Percentiles rank a stretch among this genome's conserved stretches.
phyloP scores from a whole-genome alignment of 2,888 invertebrate species.

The Octonoba sinensis region DNA sequence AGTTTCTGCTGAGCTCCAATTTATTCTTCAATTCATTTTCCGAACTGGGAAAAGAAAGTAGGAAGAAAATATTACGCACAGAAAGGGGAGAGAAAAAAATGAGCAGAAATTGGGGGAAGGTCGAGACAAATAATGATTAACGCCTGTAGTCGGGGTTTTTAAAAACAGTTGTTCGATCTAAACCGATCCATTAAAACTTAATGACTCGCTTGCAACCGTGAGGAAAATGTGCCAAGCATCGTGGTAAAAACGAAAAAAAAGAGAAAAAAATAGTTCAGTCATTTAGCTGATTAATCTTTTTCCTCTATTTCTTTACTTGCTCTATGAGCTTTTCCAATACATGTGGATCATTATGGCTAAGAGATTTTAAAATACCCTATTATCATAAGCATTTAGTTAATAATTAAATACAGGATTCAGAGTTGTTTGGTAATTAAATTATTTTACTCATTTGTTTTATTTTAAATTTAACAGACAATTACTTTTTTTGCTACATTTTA shows the following conservation, averaged over 20 bases:
- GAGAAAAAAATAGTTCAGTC: conserved; percentile 35
- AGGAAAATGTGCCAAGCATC: conserved; percentile 39
- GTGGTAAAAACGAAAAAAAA: conserved; percentile 21
- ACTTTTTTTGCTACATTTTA: no score
- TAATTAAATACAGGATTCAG: no score
- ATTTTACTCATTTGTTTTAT: no score
- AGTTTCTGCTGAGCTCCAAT: conserved; percentile 63
- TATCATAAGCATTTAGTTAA: no score
- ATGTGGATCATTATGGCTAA: no score
- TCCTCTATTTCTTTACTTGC: conserved; percentile 40
- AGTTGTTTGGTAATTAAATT: no score
- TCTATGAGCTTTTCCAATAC: neutral
- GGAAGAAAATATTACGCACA: conserved; percentile 14
- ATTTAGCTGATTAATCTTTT: conserved; percentile 60
- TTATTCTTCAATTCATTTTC: conserved; percentile 63
- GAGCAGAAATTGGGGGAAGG: conserved; percentile 31
- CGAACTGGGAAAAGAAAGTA: conserved; percentile 25
- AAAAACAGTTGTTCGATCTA: conserved; percentile 57
- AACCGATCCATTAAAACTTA: conserved; percentile 61
- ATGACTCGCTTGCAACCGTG: conserved; percentile 44
- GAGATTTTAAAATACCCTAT: no score
- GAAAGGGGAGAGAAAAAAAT: conserved; percentile 37
- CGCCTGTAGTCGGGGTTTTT: conserved; percentile 44
- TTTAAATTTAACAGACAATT: no score
- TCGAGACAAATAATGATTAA: conserved; percentile 64